Base-by-base conservation (phyloP, 2,888 invertebrate species). In the Cephus runcator region DNA sequence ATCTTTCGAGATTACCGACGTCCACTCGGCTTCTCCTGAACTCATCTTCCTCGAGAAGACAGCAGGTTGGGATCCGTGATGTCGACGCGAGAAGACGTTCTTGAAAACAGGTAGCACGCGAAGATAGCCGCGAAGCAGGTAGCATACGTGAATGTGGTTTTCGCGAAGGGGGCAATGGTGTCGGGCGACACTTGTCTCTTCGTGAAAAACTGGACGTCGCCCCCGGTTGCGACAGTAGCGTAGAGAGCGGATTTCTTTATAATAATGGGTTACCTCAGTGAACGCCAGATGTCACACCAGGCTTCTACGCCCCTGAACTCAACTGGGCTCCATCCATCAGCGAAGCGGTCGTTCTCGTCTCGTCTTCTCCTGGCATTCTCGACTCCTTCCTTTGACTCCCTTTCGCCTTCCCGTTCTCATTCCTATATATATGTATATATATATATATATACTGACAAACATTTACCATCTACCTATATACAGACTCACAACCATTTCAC, bases 181-280 rank as follows among this genome's bases (percentile, higher is more conserved):
- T 90, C 87, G 85, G 83, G 81, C 88, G 87, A 90, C 90, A 90
- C 89, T 90, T 90, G 90, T 89, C 89, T 84, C 84, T 77, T 81
- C 83, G 85, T 88, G 90, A 90, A 90, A 90, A 90, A 90, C 90
- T 90, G 88, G 89, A 88, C 87, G 89, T 87, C 85, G 86, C 83
- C 83, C 82, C 79, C 80, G 80, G 56, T 77, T 35, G 69, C 75
- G 77, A 71, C 85, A 88, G 79, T 81, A 84, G 88, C 87, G 87
- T 79, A 40, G 78, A 75, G 33, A 71, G 71, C 31, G 33, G 56
- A 56, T 56, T 56, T 56, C 56, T 56, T 56, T 23, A 23, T 56
- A 56, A 56, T 56, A 56, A 56, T 56, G 56, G 56, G 56, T 56
- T 81, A 84, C 88, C 86, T 87, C 78, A 40, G 78, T 69, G 33